Base-by-base conservation (phyloP, 2,888 invertebrate genomes). In the Elmis aenea region DNA sequence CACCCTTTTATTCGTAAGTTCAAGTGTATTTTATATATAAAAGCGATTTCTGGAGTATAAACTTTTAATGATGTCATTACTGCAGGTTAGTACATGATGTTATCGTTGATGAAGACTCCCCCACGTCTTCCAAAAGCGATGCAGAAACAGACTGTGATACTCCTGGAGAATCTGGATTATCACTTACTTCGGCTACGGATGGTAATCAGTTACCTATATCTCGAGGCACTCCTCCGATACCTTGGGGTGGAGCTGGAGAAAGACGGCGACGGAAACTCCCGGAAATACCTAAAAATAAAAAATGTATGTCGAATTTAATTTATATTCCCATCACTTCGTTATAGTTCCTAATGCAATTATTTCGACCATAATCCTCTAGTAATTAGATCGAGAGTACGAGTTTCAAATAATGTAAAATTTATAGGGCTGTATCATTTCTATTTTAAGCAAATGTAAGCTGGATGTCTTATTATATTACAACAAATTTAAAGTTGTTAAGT, bases 1-100 rank as follows among this genome's bases (percentile, higher is more conserved):
- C 85, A 54, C 84, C 86, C 38, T 88, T 85, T 71, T 92, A 91
- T 70, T 89, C 88, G 91, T 91, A 77, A 90, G 90, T 82, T 44
- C 8, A 21, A 13, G 12, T 23, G n/a, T 20, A n/a, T 16, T 26
- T 29, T 37, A 20, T 13, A 23, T 18, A n/a, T 33, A 29, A 54
- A 36, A 55, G 23, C 12, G 28, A 16, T 40, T 35, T 6, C 18
- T 18, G 18, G 18, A 18, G 5, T 18, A 18, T 6, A 8, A 5
- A 18, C 8, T 18, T 18, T 8, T 18, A 18, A 6, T 18, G 8
- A 18, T 18, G 8, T 6, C 5, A 18, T 18, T 8, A 27, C 36
- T 23, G 21, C 64, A 90, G 90, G 57, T 74, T 91, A 63, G 87
- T 89, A 64, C 89, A 88, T 71, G 85, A 85, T 76, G 81, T 85